phyloP scores from a whole-genome alignment of 2,113 vertebrate species.

The Syngnathus scovelli region DNA sequence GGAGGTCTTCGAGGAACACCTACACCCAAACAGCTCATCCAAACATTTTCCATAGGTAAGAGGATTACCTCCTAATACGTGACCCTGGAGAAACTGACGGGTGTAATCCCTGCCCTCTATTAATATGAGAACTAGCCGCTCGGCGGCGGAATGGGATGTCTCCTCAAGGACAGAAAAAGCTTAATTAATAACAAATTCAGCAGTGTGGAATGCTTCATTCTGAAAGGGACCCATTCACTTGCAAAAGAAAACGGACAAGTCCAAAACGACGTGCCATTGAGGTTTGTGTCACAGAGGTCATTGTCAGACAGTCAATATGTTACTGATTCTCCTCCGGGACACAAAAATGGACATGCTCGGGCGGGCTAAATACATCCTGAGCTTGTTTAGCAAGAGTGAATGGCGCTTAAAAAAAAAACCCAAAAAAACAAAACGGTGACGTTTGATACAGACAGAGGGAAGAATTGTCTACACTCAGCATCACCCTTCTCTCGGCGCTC shows the following conservation, averaged over 20 bases:
- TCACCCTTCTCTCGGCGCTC: constrained; percentile 34
- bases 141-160: constrained; percentile 24
- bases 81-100: constrained; percentile 33
- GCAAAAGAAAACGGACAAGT: constrained; percentile 5
- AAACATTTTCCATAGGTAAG: constrained; percentile 38
- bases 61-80: constrained; percentile 53
- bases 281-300: constrained; percentile 42
- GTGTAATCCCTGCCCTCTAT: constrained; percentile 45
- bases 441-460: constrained; percentile 8
- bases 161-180: constrained; percentile 19
- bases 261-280: constrained; percentile 2
- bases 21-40: constrained; percentile 15
- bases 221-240: constrained; percentile 1
- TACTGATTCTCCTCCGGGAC: constrained; percentile 10
- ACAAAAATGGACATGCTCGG: constrained; percentile 7
- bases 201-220: not conserved
- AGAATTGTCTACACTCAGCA: constrained; percentile 27
- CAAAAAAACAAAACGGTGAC: not conserved
- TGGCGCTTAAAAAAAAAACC: not conserved
- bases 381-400: not conserved
- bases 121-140: constrained; percentile 39
- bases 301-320: constrained; percentile 32
- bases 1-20: constrained; percentile 3
- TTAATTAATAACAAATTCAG: constrained; percentile 30
- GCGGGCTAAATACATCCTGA: constrained; percentile 1